phyloP scores from a whole-genome alignment of 2,113 vertebrate genomes.

The Carassius auratus region DNA sequence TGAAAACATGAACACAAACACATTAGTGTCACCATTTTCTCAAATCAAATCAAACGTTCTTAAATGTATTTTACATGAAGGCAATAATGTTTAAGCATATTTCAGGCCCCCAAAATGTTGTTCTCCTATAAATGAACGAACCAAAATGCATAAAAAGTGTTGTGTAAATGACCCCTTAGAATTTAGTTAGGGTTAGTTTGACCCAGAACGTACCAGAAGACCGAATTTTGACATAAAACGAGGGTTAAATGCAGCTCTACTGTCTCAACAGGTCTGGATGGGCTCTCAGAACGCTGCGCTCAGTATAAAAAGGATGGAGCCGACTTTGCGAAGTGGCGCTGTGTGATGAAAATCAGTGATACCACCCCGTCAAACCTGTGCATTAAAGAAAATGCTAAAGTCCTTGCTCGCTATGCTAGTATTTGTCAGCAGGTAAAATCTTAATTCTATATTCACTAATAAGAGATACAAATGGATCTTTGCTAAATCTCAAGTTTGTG shows the following conservation, averaged over 20 bases:
- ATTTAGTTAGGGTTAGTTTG: no score
- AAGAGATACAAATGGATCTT: not conserved
- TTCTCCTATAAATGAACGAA: no score
- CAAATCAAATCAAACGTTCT: no score
- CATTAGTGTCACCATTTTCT: no score
- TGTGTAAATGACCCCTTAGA: no score
- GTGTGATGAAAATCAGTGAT: slow-evolving; percentile 92
- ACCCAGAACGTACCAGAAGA: not conserved
- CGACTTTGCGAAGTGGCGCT: slow-evolving; percentile 98
- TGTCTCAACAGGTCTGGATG: slow-evolving; percentile 85
- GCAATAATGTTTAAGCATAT: no score
- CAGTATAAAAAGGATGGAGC: slow-evolving; percentile 98
- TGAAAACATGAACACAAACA: no score
- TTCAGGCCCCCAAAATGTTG: no score
- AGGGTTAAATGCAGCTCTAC: not conserved
- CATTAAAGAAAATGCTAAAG: slow-evolving; percentile 91
- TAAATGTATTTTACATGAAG: no score
- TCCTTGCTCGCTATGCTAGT: slow-evolving; percentile 92
- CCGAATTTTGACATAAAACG: not conserved
- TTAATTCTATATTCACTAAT: not conserved
- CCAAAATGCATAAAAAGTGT: no score
- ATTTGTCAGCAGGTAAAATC: slow-evolving; percentile 94
- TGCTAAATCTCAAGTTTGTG: not conserved
- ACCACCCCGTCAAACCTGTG: slow-evolving; percentile 88
- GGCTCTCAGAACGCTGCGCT: slow-evolving; percentile 91